A percentile compares a stretch with the other conserved stretches of the same genome.
Conservation (phyloP, 2,797 vertebrate genomes). For the Rhinophrynus dorsalis region DNA sequence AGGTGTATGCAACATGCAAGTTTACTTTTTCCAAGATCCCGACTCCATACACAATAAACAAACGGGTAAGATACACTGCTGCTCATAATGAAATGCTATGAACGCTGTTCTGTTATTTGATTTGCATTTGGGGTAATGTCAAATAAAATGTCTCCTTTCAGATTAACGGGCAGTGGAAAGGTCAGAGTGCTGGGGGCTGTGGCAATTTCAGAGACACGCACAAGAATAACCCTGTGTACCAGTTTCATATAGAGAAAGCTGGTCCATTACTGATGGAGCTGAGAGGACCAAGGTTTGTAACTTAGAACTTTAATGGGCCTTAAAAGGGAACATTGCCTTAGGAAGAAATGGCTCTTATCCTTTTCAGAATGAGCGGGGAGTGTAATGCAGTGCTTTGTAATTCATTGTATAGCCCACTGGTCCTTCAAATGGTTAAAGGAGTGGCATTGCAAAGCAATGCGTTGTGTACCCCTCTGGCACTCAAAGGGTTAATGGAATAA, state of each 20-base stretch:
- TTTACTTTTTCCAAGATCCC: constrained; percentile 95
- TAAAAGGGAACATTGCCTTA: too few species aligned
- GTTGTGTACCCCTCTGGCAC: too few species aligned
- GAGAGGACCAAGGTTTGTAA: constrained; percentile 87
- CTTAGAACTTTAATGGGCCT: too few species aligned
- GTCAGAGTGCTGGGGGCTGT: constrained; percentile 88
- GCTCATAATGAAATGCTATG: too few species aligned
- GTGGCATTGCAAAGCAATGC: too few species aligned
- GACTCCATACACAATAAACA: constrained; percentile 86
- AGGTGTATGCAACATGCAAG: constrained; percentile 94
- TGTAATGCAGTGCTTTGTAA: too few species aligned
- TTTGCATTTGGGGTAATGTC: background rate
- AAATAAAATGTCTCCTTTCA: constrained; percentile 56
- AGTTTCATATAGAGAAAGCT: constrained; percentile 85
- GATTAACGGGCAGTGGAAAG: constrained; percentile 97
- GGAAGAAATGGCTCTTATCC: too few species aligned
- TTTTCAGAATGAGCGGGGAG: too few species aligned
- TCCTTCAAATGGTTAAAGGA: too few species aligned
- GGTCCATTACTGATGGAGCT: constrained; percentile 90
- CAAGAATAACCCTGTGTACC: constrained; percentile 92
- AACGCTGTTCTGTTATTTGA: too few species aligned
- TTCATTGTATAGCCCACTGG: too few species aligned
- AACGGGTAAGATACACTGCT: constrained; percentile 76
- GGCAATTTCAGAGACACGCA: constrained; percentile 93
- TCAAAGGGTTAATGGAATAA: too few species aligned